Evolutionary conservation across 2,888 invertebrate species (phyloP).

Genomic region (Chaetoderma sp.): DNA sequence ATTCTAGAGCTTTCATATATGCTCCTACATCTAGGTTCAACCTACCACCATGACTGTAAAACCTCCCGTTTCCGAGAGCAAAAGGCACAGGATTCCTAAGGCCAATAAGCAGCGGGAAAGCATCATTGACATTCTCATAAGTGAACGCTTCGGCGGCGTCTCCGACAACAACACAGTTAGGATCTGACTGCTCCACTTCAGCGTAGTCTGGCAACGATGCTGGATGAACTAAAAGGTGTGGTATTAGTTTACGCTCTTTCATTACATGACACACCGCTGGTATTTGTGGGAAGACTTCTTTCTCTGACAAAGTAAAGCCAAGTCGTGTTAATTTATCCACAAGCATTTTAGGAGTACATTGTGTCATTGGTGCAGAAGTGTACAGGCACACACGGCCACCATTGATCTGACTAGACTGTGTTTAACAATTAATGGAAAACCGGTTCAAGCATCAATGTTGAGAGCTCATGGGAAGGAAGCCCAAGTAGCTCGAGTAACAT

Average conservation of each 20-base stretch:
- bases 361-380: conserved; percentile 74
- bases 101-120: conserved; percentile 70
- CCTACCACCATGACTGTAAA: conserved; percentile 71
- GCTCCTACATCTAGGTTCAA: conserved; percentile 74
- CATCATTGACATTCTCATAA: conserved; percentile 72
- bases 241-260: conserved; percentile 68
- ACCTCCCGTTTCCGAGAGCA: conserved; percentile 68
- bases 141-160: conserved; percentile 73
- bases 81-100: conserved; percentile 66
- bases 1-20: conserved; percentile 70
- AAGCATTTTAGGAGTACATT: conserved; percentile 68
- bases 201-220: conserved; percentile 70
- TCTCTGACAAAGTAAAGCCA: conserved; percentile 69
- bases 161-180: conserved; percentile 74
- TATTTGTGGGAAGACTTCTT: conserved; percentile 72
- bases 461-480: too few species aligned
- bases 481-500: too few species aligned
- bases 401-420: too few species aligned
- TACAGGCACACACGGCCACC: conserved; percentile 68
- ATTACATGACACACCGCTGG: conserved; percentile 70
- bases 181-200: conserved; percentile 67
- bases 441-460: too few species aligned
- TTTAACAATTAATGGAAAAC: too few species aligned
- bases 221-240: conserved; percentile 71
- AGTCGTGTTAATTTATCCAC: conserved; percentile 68